Evolutionary conservation across 2,888 invertebrate species (phyloP).

Genomic region (Lycia hirtaria): DNA sequence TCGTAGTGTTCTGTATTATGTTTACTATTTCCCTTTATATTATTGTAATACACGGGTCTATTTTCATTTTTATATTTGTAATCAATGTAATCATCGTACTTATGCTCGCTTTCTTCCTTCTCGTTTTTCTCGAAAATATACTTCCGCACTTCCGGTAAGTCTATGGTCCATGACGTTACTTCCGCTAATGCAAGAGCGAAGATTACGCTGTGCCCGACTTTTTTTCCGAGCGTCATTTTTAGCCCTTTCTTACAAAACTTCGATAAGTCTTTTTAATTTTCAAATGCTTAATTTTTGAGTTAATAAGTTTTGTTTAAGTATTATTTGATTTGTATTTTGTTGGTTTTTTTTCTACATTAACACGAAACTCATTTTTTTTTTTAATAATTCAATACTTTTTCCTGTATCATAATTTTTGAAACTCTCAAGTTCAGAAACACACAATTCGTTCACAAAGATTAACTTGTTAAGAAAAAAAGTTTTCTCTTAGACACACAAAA

Average conservation of each 20-base stretch:
- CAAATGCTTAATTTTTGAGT: constrained; percentile 6
- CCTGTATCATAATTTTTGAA: too few species aligned
- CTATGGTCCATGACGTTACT: constrained; percentile 70
- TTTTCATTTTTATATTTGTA: constrained; percentile 34
- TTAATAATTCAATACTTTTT: too few species aligned
- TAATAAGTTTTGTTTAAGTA: neutral
- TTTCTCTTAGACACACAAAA: neutral
- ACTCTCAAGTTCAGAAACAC: neutral
- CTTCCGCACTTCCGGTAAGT: constrained; percentile 66
- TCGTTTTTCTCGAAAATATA: constrained; percentile 59
- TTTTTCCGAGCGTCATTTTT: constrained; percentile 47
- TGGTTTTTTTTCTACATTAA: too few species aligned
- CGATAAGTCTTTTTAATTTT: constrained; percentile 23
- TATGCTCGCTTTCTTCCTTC: constrained; percentile 33
- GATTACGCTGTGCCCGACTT: constrained; percentile 42
- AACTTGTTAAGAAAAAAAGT: neutral
- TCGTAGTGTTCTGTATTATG: constrained; percentile 50
- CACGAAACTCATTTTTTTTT: too few species aligned
- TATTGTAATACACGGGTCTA: constrained; percentile 47
- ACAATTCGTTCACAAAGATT: neutral
- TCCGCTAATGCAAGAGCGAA: constrained; percentile 49
- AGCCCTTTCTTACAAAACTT: neutral
- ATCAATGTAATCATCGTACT: constrained; percentile 7
- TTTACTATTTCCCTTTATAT: constrained; percentile 55
- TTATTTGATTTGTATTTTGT: too few species aligned